Conservation (phyloP, 1,140 invertebrate genomes). For the Drosophila malerkotliana region DNA sequence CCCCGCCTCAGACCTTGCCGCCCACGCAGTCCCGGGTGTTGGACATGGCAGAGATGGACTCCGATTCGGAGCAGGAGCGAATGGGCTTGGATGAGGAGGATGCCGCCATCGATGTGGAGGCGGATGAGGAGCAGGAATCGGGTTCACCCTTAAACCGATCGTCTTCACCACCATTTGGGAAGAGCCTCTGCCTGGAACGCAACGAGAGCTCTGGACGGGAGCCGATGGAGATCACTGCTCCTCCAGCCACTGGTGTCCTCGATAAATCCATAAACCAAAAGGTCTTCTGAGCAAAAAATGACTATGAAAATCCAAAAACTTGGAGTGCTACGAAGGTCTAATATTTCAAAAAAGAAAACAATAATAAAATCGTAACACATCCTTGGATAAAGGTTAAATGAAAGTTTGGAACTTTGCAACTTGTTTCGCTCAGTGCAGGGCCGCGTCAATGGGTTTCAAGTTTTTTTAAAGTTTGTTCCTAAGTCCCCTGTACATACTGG, state of each 20-base stretch:
- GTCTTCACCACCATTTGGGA: slow-evolving; percentile 16
- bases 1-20: slow-evolving; percentile 12
- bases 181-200: slow-evolving; percentile 56
- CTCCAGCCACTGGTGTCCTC: not conserved
- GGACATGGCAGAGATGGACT: slow-evolving; percentile 42
- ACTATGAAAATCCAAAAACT: slow-evolving; percentile 24
- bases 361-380: not conserved
- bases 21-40: not conserved
- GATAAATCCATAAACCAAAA: slow-evolving; percentile 56
- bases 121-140: slow-evolving; percentile 60
- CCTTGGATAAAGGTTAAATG: not conserved
- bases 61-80: slow-evolving; percentile 58
- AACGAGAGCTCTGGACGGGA: slow-evolving; percentile 27
- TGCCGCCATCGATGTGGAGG: slow-evolving; percentile 74
- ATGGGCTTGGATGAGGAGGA: slow-evolving; percentile 38
- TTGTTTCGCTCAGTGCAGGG: slow-evolving; percentile 33
- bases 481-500: slow-evolving; percentile 58
- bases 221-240: slow-evolving; percentile 11
- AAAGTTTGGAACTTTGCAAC: not conserved
- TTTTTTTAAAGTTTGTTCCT: slow-evolving; percentile 76
- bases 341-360: not conserved
- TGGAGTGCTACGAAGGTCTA: slow-evolving; percentile 4
- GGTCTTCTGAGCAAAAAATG: slow-evolving; percentile 48
- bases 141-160: slow-evolving; percentile 8
- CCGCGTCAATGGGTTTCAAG: slow-evolving; percentile 72